Evolutionary conservation across 2,888 invertebrate species (phyloP), one percentile per base, ranked within the genome.

Genomic region (Drosophila fulvimacula): DNA sequence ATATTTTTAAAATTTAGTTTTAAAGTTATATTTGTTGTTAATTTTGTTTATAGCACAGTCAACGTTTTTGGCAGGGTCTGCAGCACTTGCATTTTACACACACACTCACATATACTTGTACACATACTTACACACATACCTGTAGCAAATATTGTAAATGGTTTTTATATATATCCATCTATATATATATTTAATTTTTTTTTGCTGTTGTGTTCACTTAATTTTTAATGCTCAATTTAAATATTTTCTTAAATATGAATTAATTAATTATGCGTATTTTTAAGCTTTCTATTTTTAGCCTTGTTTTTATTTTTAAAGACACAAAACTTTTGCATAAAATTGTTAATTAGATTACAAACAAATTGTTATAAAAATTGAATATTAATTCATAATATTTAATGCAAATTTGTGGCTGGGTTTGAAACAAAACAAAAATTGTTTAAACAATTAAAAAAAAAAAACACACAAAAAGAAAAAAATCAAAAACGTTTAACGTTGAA

Each of bases 121-220:
- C 34, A 66, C 30, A 66, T 19, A 63, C 38, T 63, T 30, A 44
- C 34, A 56, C n/a, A 44, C 42, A 64, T 34, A 60, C 34, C 51
- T 79, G 81, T 84, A 84, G 84, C 82, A 80, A 84, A 83, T 83
- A 76, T 84, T 84, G 73, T 79, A 77, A 79, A 73, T 79, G 76
- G 76, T 82, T 87, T 65, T 32, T 42, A 15, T 44, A 17, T 44
- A n/a, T 41, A 53, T 30, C 7, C 7, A 10, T 52, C 5, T 13
- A 32, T 38, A 38, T 55, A 52, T 36, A 51, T 24, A 51, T 36
- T 11, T 55, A 32, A 42, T 42, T 21, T 24, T 41, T 60, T 36
- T 61, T 30, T 36, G 30, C 32, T 87, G 82, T 87, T 86, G 82
- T 86, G 81, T 81, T 86, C 85, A 87, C 65, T 74, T 82, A 76